A percentile compares a stretch with the other conserved stretches of the same genome.
phyloP scores from a whole-genome alignment of 2,797 vertebrate genomes.

The Silurus aristotelis region DNA sequence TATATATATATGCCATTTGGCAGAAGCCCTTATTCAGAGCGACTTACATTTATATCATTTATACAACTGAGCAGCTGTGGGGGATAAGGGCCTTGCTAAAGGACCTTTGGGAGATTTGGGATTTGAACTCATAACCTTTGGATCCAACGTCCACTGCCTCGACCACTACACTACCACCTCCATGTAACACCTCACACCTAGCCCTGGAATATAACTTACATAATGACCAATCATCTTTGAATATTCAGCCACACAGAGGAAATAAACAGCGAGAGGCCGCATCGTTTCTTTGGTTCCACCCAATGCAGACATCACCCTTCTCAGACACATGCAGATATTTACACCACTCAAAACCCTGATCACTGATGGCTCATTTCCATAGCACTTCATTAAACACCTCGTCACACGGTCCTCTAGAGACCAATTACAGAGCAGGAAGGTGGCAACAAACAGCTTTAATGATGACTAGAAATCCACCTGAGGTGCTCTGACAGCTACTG shows the following conservation, averaged over 20 bases:
- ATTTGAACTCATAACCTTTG: too few relatives aligned
- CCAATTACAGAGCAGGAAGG: not conserved
- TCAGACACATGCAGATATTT: conserved; percentile 67
- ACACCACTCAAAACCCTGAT: conserved; percentile 12
- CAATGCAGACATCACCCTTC: not conserved
- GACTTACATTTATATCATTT: too few relatives aligned
- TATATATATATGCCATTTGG: too few relatives aligned
- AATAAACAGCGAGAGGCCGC: conserved; percentile 6
- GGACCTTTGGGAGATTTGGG: too few relatives aligned
- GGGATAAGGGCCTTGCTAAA: too few relatives aligned
- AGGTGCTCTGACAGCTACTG: not conserved
- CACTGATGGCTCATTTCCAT: conserved; percentile 5
- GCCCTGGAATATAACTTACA: too few relatives aligned
- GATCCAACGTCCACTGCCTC: too few relatives aligned
- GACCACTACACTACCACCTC: too few relatives aligned
- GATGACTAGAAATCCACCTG: conserved; percentile 24
- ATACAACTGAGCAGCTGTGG: too few relatives aligned
- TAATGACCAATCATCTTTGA: not conserved
- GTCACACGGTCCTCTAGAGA: conserved; percentile 7
- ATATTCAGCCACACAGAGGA: not conserved
- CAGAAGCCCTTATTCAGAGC: too few relatives aligned
- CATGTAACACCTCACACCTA: too few relatives aligned
- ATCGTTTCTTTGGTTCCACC: not conserved
- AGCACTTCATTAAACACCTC: conserved; percentile 28
- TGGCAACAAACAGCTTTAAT: not conserved